Evolutionary conservation across 1,140 invertebrate genomes (phyloP).

Genomic region (Lepidurus arcticus): DNA sequence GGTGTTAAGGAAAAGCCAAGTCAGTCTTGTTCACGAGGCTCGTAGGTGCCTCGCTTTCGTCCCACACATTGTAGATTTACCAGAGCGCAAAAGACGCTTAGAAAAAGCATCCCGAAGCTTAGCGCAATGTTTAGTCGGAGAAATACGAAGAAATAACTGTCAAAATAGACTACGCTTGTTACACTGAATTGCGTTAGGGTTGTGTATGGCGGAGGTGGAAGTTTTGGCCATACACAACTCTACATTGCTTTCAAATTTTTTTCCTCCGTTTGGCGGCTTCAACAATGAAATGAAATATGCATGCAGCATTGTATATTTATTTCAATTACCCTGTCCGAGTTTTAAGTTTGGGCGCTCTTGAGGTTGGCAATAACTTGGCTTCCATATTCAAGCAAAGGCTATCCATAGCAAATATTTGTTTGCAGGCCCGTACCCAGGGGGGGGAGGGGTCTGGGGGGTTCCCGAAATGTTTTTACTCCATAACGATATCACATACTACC

Average conservation of each 20-base stretch:
- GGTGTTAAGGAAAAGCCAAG: background rate
- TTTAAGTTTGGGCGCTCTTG: background rate
- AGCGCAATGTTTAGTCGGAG: background rate
- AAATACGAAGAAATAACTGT: background rate
- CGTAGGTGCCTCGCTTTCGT: constrained; percentile 10
- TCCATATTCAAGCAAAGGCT: background rate
- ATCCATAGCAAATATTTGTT: background rate
- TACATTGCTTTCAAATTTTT: too few species aligned
- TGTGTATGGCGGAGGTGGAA: background rate
- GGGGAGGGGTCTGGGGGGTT: too few species aligned
- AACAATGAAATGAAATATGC: background rate
- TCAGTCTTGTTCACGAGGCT: background rate
- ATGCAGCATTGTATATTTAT: background rate
- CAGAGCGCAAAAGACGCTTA: background rate
- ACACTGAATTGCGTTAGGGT: background rate
- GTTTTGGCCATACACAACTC: too few species aligned
- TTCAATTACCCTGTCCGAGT: background rate
- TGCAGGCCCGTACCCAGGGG: too few species aligned
- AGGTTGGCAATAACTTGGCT: background rate
- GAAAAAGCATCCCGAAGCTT: background rate
- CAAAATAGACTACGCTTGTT: background rate
- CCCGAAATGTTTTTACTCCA: too few species aligned
- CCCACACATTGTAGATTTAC: constrained; percentile 5
- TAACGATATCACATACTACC: too few species aligned
- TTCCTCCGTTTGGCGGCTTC: too few species aligned